Conservation (phyloP, 2,888 invertebrate species). For the Eupithecia pulchellata region DNA sequence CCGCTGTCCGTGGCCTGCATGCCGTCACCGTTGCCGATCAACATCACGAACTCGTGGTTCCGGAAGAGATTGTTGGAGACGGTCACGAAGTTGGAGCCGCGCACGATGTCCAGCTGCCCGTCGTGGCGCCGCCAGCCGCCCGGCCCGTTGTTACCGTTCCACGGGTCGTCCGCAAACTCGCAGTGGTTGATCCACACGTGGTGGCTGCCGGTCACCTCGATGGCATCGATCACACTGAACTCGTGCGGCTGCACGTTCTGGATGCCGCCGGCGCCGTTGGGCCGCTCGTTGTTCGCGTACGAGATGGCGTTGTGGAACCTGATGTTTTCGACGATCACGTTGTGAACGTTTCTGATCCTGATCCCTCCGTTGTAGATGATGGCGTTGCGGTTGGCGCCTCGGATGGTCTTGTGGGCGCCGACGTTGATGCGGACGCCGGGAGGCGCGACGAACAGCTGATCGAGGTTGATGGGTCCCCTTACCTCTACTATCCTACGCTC, state of each 20-base stretch:
- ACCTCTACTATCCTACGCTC: conserved; percentile 23
- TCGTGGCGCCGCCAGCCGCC: conserved; percentile 34
- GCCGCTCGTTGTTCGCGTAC: conserved; percentile 27
- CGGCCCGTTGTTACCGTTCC: conserved; percentile 26
- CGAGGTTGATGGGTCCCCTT: conserved; percentile 28
- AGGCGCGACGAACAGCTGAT: conserved; percentile 19
- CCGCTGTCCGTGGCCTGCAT: conserved; percentile 27
- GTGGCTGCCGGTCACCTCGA: conserved; percentile 20
- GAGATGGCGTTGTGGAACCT: conserved; percentile 26
- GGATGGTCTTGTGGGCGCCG: conserved; percentile 24
- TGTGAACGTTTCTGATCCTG: conserved; percentile 1
- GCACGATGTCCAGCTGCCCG: conserved; percentile 34
- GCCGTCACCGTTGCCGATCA: conserved; percentile 34
- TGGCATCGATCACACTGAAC: conserved; percentile 22
- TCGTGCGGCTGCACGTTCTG: conserved; percentile 11
- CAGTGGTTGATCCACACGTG: conserved; percentile 34
- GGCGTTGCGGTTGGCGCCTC: conserved; percentile 26
- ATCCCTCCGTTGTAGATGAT: conserved; percentile 30
- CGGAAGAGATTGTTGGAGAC: conserved; percentile 40
- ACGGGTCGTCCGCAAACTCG: conserved; percentile 40
- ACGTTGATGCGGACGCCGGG: conserved; percentile 31
- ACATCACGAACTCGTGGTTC: conserved; percentile 32
- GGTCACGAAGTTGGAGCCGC: conserved; percentile 32
- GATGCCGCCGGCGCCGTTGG: conserved; percentile 29
- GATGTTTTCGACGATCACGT: conserved; percentile 29